Percentiles rank a stretch among this genome's conserved stretches.
Evolutionary conservation across 2,888 invertebrate species (phyloP).

Genomic region (Agrypnus murinus): DNA sequence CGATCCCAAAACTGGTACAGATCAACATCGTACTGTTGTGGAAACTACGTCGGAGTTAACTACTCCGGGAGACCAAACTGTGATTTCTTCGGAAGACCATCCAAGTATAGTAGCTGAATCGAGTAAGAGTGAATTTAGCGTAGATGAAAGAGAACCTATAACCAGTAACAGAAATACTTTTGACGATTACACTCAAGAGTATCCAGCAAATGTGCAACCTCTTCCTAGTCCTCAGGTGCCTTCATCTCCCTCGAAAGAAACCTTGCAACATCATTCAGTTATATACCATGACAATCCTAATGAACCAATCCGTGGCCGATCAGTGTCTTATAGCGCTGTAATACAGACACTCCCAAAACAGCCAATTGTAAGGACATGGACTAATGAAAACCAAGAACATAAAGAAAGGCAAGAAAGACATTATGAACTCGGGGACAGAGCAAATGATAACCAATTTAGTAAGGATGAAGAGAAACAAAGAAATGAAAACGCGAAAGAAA

Average conservation of each 20-base stretch:
- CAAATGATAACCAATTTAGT: constrained; percentile 36
- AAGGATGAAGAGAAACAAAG: constrained; percentile 36
- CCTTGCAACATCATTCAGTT: constrained; percentile 70
- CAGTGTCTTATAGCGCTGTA: constrained; percentile 74
- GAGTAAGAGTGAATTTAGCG: constrained; percentile 75
- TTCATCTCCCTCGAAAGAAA: constrained; percentile 67
- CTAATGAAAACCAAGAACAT: constrained; percentile 56
- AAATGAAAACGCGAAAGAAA: constrained; percentile 33
- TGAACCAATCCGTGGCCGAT: constrained; percentile 69
- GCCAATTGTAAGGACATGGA: constrained; percentile 45
- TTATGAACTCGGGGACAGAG: constrained; percentile 57
- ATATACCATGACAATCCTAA: constrained; percentile 72
- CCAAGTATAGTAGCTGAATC: constrained; percentile 73
- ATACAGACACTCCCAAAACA: constrained; percentile 68
- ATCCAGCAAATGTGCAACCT: constrained; percentile 62
- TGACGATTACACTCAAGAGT: constrained; percentile 54
- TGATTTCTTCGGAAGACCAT: constrained; percentile 66
- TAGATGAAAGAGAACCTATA: constrained; percentile 75
- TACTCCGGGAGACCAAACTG: constrained; percentile 13
- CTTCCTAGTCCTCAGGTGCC: constrained; percentile 48
- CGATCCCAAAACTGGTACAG: constrained; percentile 35
- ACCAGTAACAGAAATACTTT: constrained; percentile 67
- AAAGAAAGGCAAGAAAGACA: constrained; percentile 63
- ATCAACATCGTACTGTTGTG: not conserved
- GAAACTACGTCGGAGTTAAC: constrained; percentile 4